phyloP scores from a whole-genome alignment of 2,113 vertebrate species.

The Peromyscus californicus region DNA sequence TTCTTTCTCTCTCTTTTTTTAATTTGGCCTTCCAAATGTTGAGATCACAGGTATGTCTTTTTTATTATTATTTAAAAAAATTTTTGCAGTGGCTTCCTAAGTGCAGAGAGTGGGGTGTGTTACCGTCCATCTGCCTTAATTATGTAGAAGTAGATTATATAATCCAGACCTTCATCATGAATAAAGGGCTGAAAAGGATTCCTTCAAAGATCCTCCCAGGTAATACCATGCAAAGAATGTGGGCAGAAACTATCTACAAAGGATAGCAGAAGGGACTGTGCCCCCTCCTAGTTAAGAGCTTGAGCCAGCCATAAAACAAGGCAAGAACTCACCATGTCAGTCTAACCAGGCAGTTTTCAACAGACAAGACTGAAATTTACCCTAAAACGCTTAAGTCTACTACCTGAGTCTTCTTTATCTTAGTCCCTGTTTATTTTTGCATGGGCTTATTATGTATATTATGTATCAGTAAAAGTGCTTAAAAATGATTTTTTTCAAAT shows the following conservation, averaged over 20 bases:
- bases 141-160: background rate
- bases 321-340: background rate
- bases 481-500: constrained; percentile 2
- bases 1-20: no score
- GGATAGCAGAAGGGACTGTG: background rate
- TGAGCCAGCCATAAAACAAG: background rate
- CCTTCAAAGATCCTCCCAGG: background rate
- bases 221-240: constrained; percentile 2
- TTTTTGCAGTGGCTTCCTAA: no score
- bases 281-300: background rate
- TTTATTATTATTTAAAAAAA: no score
- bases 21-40: no score
- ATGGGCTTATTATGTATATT: background rate
- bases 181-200: background rate
- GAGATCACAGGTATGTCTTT: no score
- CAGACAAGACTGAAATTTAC: background rate
- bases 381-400: background rate
- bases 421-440: background rate
- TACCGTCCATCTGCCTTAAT: background rate
- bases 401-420: background rate
- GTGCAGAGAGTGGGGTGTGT: background rate
- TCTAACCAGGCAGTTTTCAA: background rate
- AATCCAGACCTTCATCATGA: background rate
- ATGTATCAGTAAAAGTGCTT: background rate
- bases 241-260: background rate